Evolutionary conservation across 2,797 vertebrate species (phyloP), one percentile per base, ranked within the genome.

Genomic region (Acanthurus tractus): DNA sequence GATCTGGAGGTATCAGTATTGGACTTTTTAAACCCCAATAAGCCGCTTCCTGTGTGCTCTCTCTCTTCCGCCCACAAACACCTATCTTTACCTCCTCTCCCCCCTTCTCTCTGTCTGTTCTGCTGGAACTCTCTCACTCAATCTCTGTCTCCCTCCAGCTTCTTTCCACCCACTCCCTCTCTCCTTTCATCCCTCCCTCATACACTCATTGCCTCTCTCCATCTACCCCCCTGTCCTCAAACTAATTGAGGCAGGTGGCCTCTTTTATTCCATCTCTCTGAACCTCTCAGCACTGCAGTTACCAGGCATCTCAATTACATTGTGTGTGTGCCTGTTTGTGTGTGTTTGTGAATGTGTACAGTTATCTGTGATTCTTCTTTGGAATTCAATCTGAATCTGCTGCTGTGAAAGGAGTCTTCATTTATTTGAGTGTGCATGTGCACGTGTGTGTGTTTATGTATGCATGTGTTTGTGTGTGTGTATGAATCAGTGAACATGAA

Each of bases 161-260:
- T 79, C 78, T 68, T 68, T 63, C 74, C 74, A 59, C 82, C 70
- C 75, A 86, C 79, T 71, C 75, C 22, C 25, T 65, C 58, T 59
- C 57, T 75, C 55, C 81, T 78, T 84, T 78, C 84, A 84, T 85
- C 80, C 71, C 78, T 80, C 57, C 49, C 70, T 81, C 59, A 38
- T 50, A 61, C 63, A 76, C 52, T 85, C 81, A 81, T 73, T 56
- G 81, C 82, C 81, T 86, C 77, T 78, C 62, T 88, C 77, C 54
- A 82, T 87, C 78, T 76, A 81, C 82, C 76, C 74, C 81, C 38
- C 66, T 11, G 15, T 85, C 84, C 81, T 88, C 83, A 80, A 79
- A 83, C 83, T 91, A 92, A 92, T 88, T 86, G 90, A 88, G 82
- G 88, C 91, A 92, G 88, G 91, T 93, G 92, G 86, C 81, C 86